Base-by-base conservation (phyloP, 2,888 invertebrate species). In the Protonemura montana region DNA sequence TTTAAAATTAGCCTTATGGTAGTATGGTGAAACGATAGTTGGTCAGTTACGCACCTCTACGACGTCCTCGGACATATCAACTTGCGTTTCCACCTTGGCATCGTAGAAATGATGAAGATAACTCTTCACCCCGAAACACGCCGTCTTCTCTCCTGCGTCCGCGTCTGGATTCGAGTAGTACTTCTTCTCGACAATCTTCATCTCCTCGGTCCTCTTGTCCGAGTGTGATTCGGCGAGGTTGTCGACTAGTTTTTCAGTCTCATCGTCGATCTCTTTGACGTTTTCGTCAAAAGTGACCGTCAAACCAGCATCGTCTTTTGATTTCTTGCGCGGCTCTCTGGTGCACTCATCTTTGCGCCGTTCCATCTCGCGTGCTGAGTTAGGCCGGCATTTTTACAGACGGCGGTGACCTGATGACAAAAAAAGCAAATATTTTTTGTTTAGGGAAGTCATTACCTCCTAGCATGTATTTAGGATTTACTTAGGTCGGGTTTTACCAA, bases 91-190 rank as follows among this genome's bases (percentile, higher is more conserved):
- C 16, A 88, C 86, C 85, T 89, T 88, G 6, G 89, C 88, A 86
- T 92, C 92, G 89, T 93, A 93, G 89, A 93, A 92, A 87, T 92
- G 90, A 88, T 92, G 92, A 85, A 93, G 90, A 88, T 93, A 92
- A n/a, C 92, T 92, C 86, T 90, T 90, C 27, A 93, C 92, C 13
- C 92, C 92, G 88, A 92, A 92, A 88, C 91, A 91, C 78, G 28
- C 78, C 27, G 78, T 13, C 59, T 10, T 59, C 59, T 7, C 59
- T 59, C 21, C 59, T 10, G 1, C 59, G 21, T 59, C 59, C 59
- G 59, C 3, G 13, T 3, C 59, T 21, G 3, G 16, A 10, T 21
- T 10, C 59, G 59, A 10, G 13, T 59, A 59, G 13, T 59, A 59
- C 13, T 59, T 59, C 59, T 59, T 59, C 59, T 10, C 59, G 59